These are phyloP conservation scores for Halcyon senegalensis DNA, from an alignment of 2,113 vertebrate genomes.

Conservation along the genomic window DNA sequence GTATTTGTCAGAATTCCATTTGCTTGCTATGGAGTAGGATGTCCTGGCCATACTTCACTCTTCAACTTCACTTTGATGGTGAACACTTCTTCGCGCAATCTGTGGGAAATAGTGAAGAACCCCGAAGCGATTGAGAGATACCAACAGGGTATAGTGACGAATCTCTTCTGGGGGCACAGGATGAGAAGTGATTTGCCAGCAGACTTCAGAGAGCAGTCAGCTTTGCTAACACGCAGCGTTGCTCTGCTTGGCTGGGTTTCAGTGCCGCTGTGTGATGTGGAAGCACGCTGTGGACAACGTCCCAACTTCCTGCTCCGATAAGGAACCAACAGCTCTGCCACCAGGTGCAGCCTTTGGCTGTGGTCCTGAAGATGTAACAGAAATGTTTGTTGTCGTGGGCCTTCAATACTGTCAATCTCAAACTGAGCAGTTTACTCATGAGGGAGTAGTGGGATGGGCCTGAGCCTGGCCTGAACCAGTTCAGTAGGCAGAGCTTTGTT, in stretches of 20 bases:
- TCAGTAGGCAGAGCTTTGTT: background rate
- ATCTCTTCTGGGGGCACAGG: background rate
- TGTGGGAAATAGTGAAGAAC: background rate
- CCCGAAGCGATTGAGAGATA: background rate
- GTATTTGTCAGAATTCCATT: background rate
- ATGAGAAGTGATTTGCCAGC: background rate
- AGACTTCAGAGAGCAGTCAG: background rate
- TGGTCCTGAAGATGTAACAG: background rate
- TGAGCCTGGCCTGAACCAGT: background rate
- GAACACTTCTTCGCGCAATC: background rate
- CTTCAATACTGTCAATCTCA: background rate
- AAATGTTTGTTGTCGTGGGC: background rate
- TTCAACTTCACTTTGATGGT: background rate
- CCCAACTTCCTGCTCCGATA: background rate
- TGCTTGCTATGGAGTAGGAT: background rate
- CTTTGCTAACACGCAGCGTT: rapidly evolving
- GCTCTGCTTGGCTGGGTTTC: background rate
- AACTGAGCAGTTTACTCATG: background rate
- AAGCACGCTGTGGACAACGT: background rate
- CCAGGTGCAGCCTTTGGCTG: conserved; percentile 19
- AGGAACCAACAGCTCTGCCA: background rate
- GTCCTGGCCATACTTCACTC: background rate
- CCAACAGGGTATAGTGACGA: background rate
- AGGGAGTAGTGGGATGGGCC: background rate
- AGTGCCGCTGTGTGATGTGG: background rate